Base-by-base conservation (phyloP, 2,888 invertebrate species). In the Hydropsyche betteni region DNA sequence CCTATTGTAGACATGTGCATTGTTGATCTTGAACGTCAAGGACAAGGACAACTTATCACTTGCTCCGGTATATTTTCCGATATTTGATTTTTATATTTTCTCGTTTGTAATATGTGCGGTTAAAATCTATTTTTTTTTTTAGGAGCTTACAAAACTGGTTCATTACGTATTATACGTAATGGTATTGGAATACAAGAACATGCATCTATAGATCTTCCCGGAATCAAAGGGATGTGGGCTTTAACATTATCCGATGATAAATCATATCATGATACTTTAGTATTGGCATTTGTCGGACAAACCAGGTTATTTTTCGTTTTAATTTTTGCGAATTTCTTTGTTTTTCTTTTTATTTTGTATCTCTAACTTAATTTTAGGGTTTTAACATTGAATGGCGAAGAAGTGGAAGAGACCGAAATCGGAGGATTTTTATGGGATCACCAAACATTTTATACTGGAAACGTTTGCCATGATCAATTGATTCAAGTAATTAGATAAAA, bases 111-210 rank as follows among this genome's bases (percentile, higher is more conserved):
- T 24, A 24, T 24, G 24, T 24, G 24, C 24, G 24, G 6, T 55
- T 55, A 55, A 61, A 16, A 16, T 68, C 2, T n/a, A 33, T 1
- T 75, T 68, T 64, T 33, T 70, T 81, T 74, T 75, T 36, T 75
- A 90, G 92, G 96, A 8, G 95, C 95, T 3, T 98, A 94, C 84
- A 99, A 99, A 85, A 98, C 99, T 88, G 99, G 99, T 0, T 98
- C 98, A 0, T 86, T 99, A 51, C 90, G 99, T 74, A 97, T 99
- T 77, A 99, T 99, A 80, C 90, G 99, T 80, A 99, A 99, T 85
- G 99, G 99, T 4, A 99, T 99, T 82, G 99, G 99, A 3, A 98
- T 99, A 77, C 97, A 98, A 81, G 99, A 99, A 84, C 96, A 97
- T 83, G 99, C 99, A 0, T 96, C 95, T 69, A 98, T 99, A 80